These are phyloP conservation scores for Intellagama lesueurii DNA, from an alignment of 2,797 vertebrate genomes.

Conservation along the genomic window DNA sequence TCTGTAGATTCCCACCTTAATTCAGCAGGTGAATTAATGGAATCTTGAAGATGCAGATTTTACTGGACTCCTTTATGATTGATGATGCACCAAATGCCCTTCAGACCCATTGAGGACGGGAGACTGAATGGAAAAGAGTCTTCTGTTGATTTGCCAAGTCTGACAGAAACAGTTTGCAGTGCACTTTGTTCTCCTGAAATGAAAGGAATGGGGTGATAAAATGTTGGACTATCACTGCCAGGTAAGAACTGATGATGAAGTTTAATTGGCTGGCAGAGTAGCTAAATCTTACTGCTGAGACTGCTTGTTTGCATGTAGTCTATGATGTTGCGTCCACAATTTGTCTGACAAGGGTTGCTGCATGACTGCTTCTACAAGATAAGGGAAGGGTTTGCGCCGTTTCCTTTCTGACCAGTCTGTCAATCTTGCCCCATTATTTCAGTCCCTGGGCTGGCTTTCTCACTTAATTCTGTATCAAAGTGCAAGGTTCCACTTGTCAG, in stretches of 20 bases:
- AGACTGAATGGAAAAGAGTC: constrained; percentile 35
- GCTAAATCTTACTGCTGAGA: constrained; percentile 72
- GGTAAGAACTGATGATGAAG: constrained; percentile 70
- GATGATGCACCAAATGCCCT: constrained; percentile 57
- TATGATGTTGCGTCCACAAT: constrained; percentile 69
- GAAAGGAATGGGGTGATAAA: constrained; percentile 45
- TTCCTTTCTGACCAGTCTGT: constrained; percentile 62
- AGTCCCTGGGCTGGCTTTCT: constrained; percentile 1
- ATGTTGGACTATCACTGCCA: constrained; percentile 62
- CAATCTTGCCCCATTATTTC: constrained; percentile 50
- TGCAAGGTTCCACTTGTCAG: constrained; percentile 39
- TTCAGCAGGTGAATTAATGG: constrained; percentile 18
- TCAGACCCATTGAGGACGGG: constrained; percentile 59
- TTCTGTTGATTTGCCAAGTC: constrained; percentile 60
- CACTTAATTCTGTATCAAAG: constrained; percentile 30
- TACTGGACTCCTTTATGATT: constrained; percentile 52
- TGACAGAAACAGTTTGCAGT: constrained; percentile 63
- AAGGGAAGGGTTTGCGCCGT: constrained; percentile 48
- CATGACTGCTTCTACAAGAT: constrained; percentile 70
- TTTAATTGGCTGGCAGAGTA: constrained; percentile 71
- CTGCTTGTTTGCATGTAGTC: constrained; percentile 75
- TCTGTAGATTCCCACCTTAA: constrained; percentile 19
- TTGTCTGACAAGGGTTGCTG: constrained; percentile 67
- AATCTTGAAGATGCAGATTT: constrained; percentile 50
- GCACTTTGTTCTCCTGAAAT: constrained; percentile 61